Evolutionary conservation across 2,113 vertebrate genomes (phyloP), one percentile per base, ranked within the genome.

Genomic region (Pelecanus crispus): DNA sequence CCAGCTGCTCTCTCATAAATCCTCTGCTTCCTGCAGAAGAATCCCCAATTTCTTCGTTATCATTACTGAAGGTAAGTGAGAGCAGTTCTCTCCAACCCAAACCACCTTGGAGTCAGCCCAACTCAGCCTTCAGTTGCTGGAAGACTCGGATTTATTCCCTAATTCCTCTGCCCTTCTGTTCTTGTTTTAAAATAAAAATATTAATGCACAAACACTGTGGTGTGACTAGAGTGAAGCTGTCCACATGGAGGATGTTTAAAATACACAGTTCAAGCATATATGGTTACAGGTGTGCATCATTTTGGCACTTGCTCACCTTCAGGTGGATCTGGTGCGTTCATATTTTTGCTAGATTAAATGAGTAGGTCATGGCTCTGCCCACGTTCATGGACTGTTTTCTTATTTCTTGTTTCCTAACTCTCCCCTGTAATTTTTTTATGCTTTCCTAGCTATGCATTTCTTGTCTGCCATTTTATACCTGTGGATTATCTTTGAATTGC

Each of bases 1-100:
- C 92, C 86, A 95, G 91, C 72, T 96, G 92, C 88, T 92, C 83
- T 65, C 42, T 88, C 93, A 96, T 95, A 97, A 95, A 95, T 97
- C 93, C 91, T 93, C 84, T 80, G 71, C 91, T 96, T 95, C 88
- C 84, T 88, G 66, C 65, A 67, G 80, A 92, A 85, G 77, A 93
- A 96, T 96, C 77, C 74, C 50, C 17, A 65, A 62, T 96, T 94
- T 90, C 88, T 91, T 95, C 87, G 85, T 96, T 96, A 91, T 81
- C 86, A 93, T 90, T 92, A 95, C 86, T 67, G 79, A 94, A 85
- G 63, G 75, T 61, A 88, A 58, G 67, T 84, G 80, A 92, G 81
- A 90, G 47, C 10, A 2, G 34, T 53, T 96, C 68, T 74, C 45
- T 90, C 91, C 82, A 91, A 49, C 61, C 79, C 62, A 74, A 95